A percentile compares a stretch with the other conserved stretches of the same genome.
phyloP scores from a whole-genome alignment of 2,113 vertebrate genomes.

The Corythoichthys intestinalis region DNA sequence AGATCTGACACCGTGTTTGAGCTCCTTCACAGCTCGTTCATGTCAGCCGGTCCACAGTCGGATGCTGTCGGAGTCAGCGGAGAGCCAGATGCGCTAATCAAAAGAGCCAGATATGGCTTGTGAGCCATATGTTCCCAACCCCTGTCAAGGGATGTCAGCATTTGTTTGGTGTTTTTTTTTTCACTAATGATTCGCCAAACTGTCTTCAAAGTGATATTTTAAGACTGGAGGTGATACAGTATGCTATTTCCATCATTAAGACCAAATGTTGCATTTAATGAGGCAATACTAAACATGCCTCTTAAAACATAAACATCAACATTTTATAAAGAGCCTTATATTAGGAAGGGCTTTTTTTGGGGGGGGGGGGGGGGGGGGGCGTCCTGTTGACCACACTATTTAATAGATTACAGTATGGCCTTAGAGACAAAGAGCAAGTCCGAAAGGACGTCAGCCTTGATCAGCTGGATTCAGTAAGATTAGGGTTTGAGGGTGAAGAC shows the following conservation, averaged over 20 bases:
- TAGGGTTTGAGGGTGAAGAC: not conserved
- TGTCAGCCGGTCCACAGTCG: too few relatives aligned
- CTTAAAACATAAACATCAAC: not conserved
- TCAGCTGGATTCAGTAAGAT: slow-evolving; percentile 2
- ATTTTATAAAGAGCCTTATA: not conserved
- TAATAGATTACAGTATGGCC: not conserved
- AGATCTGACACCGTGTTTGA: too few relatives aligned
- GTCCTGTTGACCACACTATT: not conserved
- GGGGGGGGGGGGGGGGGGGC: too few relatives aligned
- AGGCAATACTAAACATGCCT: slow-evolving; percentile 18
- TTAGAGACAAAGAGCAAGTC: slow-evolving; percentile 3
- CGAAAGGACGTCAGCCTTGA: not conserved
- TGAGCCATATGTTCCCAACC: too few relatives aligned
- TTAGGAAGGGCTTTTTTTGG: slow-evolving; percentile 12
- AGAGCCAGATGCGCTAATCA: too few relatives aligned
- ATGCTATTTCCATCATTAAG: slow-evolving; percentile 4
- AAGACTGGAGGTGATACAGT: not conserved
- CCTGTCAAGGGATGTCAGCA: not conserved
- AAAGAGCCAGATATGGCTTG: too few relatives aligned
- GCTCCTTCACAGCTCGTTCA: too few relatives aligned
- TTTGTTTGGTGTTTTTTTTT: not conserved
- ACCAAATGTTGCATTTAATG: slow-evolving; percentile 39
- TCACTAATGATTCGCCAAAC: not conserved
- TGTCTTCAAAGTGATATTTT: slow-evolving; percentile 11
- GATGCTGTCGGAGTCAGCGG: too few relatives aligned